Percentiles rank a stretch among this genome's conserved stretches.
These are phyloP conservation scores for Benitochromis conjunctus DNA, from an alignment of 2,113 vertebrate genomes.

Conservation along the genomic window DNA sequence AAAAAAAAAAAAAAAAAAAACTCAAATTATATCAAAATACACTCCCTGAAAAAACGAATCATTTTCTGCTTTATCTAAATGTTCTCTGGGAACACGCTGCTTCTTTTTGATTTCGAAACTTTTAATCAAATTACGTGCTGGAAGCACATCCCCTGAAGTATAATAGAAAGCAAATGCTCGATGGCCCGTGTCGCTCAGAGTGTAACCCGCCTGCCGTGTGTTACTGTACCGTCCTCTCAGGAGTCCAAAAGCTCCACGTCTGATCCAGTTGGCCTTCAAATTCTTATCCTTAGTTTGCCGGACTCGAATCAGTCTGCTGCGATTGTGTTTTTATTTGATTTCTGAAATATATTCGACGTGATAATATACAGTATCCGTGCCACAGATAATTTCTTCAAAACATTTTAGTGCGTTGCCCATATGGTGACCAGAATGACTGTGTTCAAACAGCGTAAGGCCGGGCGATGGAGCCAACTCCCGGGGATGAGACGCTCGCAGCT, in stretches of 20 bases:
- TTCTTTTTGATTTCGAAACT: neutral
- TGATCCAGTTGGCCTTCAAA: neutral
- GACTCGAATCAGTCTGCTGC: neutral
- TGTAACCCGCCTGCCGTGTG: neutral
- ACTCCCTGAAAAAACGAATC: neutral
- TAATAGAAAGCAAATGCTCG: constrained; percentile 10
- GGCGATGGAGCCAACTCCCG: constrained; percentile 19
- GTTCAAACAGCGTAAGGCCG: constrained; percentile 11
- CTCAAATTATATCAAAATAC: neutral
- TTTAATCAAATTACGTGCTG: constrained; percentile 6
- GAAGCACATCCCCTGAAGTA: neutral
- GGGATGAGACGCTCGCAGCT: constrained; percentile 45
- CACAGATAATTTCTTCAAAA: neutral
- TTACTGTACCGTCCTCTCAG: neutral
- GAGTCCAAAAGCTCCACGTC: neutral
- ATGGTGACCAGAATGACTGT: constrained; percentile 13
- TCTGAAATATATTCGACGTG: neutral
- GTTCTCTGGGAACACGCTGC: neutral
- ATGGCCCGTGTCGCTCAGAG: neutral
- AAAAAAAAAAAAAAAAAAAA: too few relatives aligned
- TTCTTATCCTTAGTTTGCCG: neutral
- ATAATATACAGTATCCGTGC: neutral
- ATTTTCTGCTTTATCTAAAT: constrained; percentile 1
- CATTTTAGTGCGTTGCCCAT: neutral
- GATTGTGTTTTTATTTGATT: neutral